Percentiles rank a stretch among this genome's conserved stretches.
Evolutionary conservation across 2,113 vertebrate genomes (phyloP).

Genomic region (Otus sunia): DNA sequence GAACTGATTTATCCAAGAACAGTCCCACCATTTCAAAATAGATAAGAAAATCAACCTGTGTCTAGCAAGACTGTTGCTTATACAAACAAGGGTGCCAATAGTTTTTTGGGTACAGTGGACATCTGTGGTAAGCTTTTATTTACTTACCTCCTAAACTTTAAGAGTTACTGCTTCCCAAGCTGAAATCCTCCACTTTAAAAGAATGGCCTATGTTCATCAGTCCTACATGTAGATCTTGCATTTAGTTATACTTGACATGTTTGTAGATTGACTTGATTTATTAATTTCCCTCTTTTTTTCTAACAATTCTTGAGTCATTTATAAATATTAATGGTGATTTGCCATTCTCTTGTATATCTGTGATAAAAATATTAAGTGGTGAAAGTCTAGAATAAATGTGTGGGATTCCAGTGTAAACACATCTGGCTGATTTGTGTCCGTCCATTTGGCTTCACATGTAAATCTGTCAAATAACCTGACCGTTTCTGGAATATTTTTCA

Average conservation of each 20-base stretch:
- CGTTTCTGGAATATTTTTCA: background rate
- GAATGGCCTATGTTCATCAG: background rate
- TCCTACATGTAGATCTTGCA: background rate
- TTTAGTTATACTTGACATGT: background rate
- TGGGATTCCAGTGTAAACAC: background rate
- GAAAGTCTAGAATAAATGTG: background rate
- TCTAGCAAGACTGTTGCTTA: background rate
- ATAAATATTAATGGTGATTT: background rate
- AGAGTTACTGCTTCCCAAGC: background rate
- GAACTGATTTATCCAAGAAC: background rate
- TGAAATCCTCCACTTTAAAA: background rate
- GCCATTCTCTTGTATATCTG: background rate
- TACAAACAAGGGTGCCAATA: background rate
- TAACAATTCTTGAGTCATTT: background rate
- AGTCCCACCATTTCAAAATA: background rate
- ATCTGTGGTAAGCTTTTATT: background rate
- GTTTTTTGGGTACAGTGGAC: background rate
- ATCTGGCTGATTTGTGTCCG: background rate
- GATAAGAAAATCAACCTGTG: background rate
- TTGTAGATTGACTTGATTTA: background rate
- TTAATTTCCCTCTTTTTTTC: background rate
- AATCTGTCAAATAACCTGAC: background rate
- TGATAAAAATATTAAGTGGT: background rate
- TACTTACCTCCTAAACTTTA: background rate
- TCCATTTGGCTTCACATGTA: background rate